phyloP scores from a whole-genome alignment of 2,888 invertebrate genomes.

The Mycalesis mineus region DNA sequence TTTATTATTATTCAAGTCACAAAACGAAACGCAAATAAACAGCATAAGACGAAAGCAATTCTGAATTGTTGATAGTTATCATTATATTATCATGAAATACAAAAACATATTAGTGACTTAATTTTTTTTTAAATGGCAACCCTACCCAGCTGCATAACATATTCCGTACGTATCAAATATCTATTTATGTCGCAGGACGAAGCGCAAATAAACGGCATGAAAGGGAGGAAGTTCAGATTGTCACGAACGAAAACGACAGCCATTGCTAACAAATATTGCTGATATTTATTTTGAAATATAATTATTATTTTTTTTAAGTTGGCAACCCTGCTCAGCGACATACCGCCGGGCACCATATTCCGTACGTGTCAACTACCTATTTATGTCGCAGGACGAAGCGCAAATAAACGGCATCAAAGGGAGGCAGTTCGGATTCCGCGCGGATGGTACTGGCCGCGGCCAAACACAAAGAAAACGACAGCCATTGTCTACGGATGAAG shows the following conservation, averaged over 20 bases:
- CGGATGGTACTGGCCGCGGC: conserved; percentile 45
- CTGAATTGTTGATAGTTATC: no score
- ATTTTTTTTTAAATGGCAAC: not conserved
- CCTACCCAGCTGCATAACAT: conserved; percentile 53
- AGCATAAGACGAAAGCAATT: conserved; percentile 68
- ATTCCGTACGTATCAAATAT: conserved; percentile 71
- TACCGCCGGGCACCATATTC: conserved; percentile 65
- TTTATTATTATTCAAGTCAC: no score
- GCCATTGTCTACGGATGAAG: conserved; percentile 72
- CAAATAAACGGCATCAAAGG: conserved; percentile 78
- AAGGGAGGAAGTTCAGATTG: conserved; percentile 64
- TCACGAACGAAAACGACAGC: conserved; percentile 67
- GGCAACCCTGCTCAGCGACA: conserved; percentile 40
- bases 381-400: conserved; percentile 74
- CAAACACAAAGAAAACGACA: conserved; percentile 66
- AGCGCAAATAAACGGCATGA: conserved; percentile 76
- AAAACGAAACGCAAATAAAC: conserved; percentile 75
- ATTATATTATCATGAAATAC: no score
- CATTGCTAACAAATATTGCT: no score
- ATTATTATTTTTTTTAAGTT: not conserved
- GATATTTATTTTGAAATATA: no score
- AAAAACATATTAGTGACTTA: no score
- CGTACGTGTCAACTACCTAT: conserved; percentile 74
- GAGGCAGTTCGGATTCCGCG: conserved; percentile 59
- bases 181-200: conserved; percentile 77